Percentiles rank a stretch among this genome's conserved stretches.
phyloP scores from a whole-genome alignment of 2,797 vertebrate genomes.

The Pteropus rufus region DNA sequence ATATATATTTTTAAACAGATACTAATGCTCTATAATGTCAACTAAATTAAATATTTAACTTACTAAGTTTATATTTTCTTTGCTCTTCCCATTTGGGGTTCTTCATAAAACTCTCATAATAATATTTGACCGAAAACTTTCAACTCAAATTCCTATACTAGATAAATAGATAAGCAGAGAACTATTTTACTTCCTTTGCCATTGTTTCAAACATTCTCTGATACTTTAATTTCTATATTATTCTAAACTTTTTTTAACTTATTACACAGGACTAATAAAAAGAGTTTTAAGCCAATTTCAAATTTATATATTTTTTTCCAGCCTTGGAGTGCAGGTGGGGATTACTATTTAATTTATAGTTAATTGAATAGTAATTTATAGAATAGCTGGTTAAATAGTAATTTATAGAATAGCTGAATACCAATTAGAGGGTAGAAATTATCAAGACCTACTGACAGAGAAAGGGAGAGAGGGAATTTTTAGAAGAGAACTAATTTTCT shows the following conservation, averaged over 20 bases:
- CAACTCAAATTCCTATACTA: background rate
- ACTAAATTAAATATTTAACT: conserved; percentile 17
- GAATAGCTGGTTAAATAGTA: background rate
- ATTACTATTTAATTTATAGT: background rate
- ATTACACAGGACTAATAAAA: background rate
- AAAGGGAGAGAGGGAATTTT: background rate
- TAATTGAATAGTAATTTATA: background rate
- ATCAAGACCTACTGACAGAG: background rate
- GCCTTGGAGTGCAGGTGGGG: fast-evolving
- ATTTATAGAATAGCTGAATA: background rate
- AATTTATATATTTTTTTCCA: background rate
- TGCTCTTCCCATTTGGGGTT: background rate
- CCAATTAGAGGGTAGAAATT: background rate
- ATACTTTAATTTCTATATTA: background rate
- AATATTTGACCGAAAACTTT: background rate
- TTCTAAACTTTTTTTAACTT: background rate
- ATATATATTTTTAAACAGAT: conserved; percentile 1
- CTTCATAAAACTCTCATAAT: background rate
- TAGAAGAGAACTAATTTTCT: background rate
- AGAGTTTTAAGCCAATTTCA: background rate
- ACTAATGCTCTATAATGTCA: background rate
- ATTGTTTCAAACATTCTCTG: background rate
- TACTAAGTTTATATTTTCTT: background rate
- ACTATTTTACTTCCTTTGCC: background rate
- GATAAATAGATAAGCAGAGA: background rate